Percentiles rank a stretch among this genome's conserved stretches.
These are phyloP conservation scores for Danio tinwini DNA, from an alignment of 2,797 vertebrate species.

Conservation along the genomic window DNA sequence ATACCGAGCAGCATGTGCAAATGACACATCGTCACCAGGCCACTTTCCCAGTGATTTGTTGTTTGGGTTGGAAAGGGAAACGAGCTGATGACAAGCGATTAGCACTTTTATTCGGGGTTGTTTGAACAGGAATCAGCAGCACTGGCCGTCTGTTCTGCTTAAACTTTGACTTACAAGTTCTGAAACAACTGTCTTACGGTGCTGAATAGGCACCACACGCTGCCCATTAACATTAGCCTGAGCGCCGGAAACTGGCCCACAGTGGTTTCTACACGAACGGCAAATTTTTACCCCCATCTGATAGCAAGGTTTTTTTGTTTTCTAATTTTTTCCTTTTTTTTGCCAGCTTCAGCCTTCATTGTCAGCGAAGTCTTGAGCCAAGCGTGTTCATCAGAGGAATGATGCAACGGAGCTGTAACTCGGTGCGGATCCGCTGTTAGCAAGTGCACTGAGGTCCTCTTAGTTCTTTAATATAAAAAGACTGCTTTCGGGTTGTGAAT, in stretches of 20 bases:
- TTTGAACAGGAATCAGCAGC: not conserved
- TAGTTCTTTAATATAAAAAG: conserved; percentile 80
- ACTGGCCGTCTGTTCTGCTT: conserved; percentile 3
- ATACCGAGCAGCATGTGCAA: conserved; percentile 3
- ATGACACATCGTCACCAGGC: conserved; percentile 4
- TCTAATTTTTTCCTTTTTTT: conserved; percentile 69
- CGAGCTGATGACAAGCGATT: not conserved
- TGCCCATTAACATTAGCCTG: conserved; percentile 77
- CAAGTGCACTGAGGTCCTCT: conserved; percentile 77
- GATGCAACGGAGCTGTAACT: conserved; percentile 85
- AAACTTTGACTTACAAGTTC: conserved; percentile 64
- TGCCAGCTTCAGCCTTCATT: conserved; percentile 84
- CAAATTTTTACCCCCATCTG: conserved; percentile 81
- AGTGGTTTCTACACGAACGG: conserved; percentile 74
- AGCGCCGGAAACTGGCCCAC: conserved; percentile 79
- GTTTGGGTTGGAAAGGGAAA: conserved; percentile 16
- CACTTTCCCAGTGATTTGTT: conserved; percentile 46
- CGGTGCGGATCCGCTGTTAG: conserved; percentile 83
- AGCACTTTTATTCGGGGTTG: not conserved
- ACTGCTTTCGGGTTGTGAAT: conserved; percentile 76
- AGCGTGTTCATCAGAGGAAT: conserved; percentile 79
- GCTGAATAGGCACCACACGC: conserved; percentile 71
- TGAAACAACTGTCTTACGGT: conserved; percentile 62
- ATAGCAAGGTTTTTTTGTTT: conserved; percentile 67
- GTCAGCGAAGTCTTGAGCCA: conserved; percentile 84